Conservation (phyloP, 2,888 invertebrate species). For the Lithophane leautieri region DNA sequence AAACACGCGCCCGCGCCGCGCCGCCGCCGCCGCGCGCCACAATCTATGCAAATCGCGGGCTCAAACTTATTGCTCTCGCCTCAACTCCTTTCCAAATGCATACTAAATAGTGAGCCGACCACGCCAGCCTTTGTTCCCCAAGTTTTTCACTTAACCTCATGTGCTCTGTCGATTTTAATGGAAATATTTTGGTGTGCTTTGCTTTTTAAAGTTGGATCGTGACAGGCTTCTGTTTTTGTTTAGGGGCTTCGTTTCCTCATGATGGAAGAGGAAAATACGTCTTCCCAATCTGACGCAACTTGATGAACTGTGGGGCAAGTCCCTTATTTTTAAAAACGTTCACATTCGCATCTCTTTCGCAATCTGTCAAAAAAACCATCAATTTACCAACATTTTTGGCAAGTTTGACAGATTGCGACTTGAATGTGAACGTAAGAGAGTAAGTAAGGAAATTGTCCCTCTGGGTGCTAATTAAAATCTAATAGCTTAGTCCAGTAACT, state of each 20-base stretch:
- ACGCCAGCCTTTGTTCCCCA: constrained; percentile 83
- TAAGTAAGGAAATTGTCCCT: too few relatives aligned
- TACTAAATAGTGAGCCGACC: constrained; percentile 86
- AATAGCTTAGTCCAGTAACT: constrained; percentile 18
- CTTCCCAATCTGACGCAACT: background rate
- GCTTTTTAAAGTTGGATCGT: constrained; percentile 46
- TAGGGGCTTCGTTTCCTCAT: constrained; percentile 2
- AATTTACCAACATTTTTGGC: too few relatives aligned
- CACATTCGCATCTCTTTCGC: too few relatives aligned
- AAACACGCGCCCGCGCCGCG: constrained; percentile 74
- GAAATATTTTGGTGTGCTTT: constrained; percentile 68
- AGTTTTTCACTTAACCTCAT: constrained; percentile 83
- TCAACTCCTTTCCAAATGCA: constrained; percentile 90
- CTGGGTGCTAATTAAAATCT: constrained; percentile 8
- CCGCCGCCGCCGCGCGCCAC: constrained; percentile 72
- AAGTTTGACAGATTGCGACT: too few relatives aligned
- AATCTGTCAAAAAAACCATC: too few relatives aligned
- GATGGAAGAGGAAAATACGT: background rate
- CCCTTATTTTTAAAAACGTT: too few relatives aligned
- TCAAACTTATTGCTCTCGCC: constrained; percentile 90
- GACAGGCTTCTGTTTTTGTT: constrained; percentile 45
- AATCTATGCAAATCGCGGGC: constrained; percentile 89
- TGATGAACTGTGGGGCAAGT: too few relatives aligned
- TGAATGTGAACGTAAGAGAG: too few relatives aligned
- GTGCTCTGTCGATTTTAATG: constrained; percentile 74